phyloP scores from a whole-genome alignment of 2,113 vertebrate species.

The Microcebus tavaratra region DNA sequence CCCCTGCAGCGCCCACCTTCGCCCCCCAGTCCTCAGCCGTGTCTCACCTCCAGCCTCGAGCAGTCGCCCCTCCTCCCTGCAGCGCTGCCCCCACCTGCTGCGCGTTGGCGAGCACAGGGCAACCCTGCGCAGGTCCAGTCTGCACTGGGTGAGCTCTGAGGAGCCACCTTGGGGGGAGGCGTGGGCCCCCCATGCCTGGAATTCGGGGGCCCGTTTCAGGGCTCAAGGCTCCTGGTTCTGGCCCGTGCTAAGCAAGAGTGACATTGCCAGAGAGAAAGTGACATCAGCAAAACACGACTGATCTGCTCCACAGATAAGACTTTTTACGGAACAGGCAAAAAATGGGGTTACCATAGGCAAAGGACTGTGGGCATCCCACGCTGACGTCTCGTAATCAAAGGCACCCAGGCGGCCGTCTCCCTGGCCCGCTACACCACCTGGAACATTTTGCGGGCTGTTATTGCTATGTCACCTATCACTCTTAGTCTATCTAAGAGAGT shows the following conservation, averaged over 20 bases:
- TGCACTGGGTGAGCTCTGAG: fast-evolving
- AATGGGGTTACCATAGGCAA: fast-evolving
- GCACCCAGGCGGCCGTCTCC: fast-evolving
- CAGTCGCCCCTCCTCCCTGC: fast-evolving
- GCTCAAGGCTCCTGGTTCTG: too few relatives aligned
- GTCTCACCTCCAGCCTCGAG: neutral
- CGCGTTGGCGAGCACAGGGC: fast-evolving
- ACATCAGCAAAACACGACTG: fast-evolving
- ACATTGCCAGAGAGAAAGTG: fast-evolving
- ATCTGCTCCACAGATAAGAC: fast-evolving
- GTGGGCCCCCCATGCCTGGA: fast-evolving
- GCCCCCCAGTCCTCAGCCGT: fast-evolving
- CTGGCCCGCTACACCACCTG: fast-evolving
- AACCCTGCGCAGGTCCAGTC: fast-evolving
- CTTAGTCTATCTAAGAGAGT: fast-evolving
- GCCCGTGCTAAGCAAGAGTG: fast-evolving
- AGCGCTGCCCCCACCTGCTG: fast-evolving
- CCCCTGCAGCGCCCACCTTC: fast-evolving
- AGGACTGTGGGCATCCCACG: fast-evolving
- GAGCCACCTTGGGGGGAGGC: fast-evolving
- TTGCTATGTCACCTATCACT: fast-evolving
- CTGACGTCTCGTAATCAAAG: too few relatives aligned
- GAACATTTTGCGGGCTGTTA: fast-evolving
- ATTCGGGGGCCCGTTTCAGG: fast-evolving
- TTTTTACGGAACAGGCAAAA: fast-evolving